Evolutionary conservation across 2,113 vertebrate species (phyloP), one percentile per base, ranked within the genome.

Genomic region (Rhadina sibilatrix): DNA sequence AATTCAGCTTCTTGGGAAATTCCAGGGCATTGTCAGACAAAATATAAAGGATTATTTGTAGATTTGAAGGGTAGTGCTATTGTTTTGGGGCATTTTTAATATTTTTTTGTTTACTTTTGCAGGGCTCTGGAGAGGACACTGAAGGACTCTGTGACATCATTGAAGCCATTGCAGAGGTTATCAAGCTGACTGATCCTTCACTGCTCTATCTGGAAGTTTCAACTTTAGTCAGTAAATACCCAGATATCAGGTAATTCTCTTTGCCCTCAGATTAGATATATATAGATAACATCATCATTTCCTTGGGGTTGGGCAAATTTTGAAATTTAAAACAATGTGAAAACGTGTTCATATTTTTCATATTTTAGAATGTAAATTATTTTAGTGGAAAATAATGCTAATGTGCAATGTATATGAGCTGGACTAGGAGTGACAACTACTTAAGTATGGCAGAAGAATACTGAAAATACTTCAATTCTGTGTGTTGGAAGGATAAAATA

Each of bases 111-210:
- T 75, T 15, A 33, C 37, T 92, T 60, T 54, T 85, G 13, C 52
- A 98, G 98, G 98, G 98, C 4, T 98, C 97, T 68, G 97, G 98
- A 21, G 99, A 99, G 83, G 99, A 99, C 35, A 98, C 98, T 1
- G 99, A 99, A 56, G 97, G 97, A 33, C 98, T 99, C 35, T 99
- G 99, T 86, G 99, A 98, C 17, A 98, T 99, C 44, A 99, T 99
- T 69, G 60, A 98, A 60, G 99, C 99, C 23, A 98, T 99, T 12
- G 99, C 99, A 9, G 99, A 99, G 76, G 99, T 99, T 38, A 99
- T 99, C 82, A 99, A 99, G 95, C 98, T 99, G 56, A 99, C 99
- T 4, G 99, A 99, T 93, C 99, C 99, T n/a, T 99, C 99, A 2
- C 98, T 99, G 61, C 98, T 99, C 40, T 99, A 99, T 89, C 97